Base-by-base conservation (phyloP, 1,140 invertebrate species). In the Ctenoplectra terminalis region DNA sequence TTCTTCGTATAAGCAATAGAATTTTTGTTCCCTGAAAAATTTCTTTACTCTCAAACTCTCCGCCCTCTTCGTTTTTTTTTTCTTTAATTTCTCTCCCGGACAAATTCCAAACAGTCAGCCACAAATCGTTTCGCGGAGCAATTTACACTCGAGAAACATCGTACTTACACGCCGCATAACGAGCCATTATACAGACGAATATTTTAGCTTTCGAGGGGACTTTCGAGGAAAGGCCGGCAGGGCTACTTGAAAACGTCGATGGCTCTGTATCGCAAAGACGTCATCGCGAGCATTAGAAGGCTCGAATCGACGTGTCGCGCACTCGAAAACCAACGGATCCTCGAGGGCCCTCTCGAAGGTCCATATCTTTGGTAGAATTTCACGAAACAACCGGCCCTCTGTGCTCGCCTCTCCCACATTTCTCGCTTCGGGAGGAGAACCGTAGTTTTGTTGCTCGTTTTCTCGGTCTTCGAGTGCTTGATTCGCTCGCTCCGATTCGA, bases 281-380 rank as follows among this genome's bases (percentile, higher is more conserved):
- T 87, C 86, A 79, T 87, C 86, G 86, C 72, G 58, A 43, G 73
- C 82, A 87, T 87, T 87, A 87, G 70, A 81, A 87, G 85, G 37
- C 67, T 81, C 74, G 77, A 80, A 84, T 78, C 73, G 80, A 63
- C 54, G 50, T 75, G 75, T 84, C 63, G 85, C 56, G 26, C 74
- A 54, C 70, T 79, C 56, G 69, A 77, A 58, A 31, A 31, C n/a
- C 81, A 50, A 31, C 48, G 64, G 58, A 73, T 81, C 58, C 66
- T 85, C 71, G 71, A 86, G 71, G 54, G 66, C 60, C 60, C 58
- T 80, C 52, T 72, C 74, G 58, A 77, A 76, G 84, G 79, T 52
- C 46, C 66, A 64, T 58, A 60, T 37, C 61, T 64, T 56, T 73
- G 75, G 54, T 50, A 86, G 75, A 82, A 87, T 81, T 87, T 87